Evolutionary conservation across 1,140 invertebrate genomes (phyloP).

Genomic region (Orius insidiosus): DNA sequence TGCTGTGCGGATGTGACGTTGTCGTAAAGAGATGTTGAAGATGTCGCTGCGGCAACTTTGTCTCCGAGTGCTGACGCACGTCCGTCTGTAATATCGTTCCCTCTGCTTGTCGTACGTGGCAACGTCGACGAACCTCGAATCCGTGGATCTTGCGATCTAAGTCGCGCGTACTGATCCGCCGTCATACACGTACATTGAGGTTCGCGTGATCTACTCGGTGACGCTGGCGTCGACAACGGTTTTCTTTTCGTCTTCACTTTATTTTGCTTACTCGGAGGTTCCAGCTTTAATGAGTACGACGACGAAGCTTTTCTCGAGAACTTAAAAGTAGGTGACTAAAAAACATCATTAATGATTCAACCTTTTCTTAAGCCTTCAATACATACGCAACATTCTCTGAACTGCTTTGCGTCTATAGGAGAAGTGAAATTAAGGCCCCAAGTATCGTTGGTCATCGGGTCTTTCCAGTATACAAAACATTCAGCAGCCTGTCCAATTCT

Average conservation of each 20-base stretch:
- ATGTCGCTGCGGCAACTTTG: constrained; percentile 64
- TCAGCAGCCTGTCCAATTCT: constrained; percentile 92
- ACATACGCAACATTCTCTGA: constrained; percentile 94
- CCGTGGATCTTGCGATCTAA: constrained; percentile 66
- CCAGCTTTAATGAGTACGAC: constrained; percentile 85
- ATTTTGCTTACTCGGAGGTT: constrained; percentile 61
- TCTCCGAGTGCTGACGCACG: constrained; percentile 31
- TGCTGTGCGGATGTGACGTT: constrained; percentile 42
- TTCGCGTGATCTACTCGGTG: constrained; percentile 71
- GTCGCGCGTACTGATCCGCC: constrained; percentile 72
- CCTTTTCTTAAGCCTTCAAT: neutral
- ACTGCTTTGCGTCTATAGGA: constrained; percentile 90
- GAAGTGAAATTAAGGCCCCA: constrained; percentile 97
- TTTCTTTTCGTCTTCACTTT: constrained; percentile 67
- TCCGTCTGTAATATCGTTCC: constrained; percentile 44
- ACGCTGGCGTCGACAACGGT: constrained; percentile 83
- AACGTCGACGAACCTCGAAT: constrained; percentile 69
- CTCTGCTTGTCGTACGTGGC: constrained; percentile 53
- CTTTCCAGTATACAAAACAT: constrained; percentile 98
- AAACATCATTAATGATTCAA: constrained; percentile 17
- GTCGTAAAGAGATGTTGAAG: constrained; percentile 77
- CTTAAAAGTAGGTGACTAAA: constrained; percentile 92
- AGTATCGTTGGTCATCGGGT: constrained; percentile 90
- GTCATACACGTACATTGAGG: constrained; percentile 92
- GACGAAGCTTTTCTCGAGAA: constrained; percentile 92